A percentile compares a stretch with the other conserved stretches of the same genome.
phyloP scores from a whole-genome alignment of 1,140 invertebrate genomes.

The Pygmarrhopalites habei region DNA sequence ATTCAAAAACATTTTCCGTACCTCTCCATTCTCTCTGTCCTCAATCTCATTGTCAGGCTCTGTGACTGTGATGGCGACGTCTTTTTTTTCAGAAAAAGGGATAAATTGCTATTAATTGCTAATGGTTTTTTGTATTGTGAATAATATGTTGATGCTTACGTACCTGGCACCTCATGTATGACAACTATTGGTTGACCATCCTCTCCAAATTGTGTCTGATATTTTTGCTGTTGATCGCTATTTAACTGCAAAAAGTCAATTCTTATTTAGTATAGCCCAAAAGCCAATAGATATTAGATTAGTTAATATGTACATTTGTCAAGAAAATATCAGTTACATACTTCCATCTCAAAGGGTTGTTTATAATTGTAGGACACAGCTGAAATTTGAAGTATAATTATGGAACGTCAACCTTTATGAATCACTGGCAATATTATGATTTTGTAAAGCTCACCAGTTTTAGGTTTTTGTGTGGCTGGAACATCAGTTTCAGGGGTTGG shows the following conservation, averaged over 20 bases:
- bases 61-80: slow-evolving; percentile 32
- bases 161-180: slow-evolving; percentile 35
- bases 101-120: neutral
- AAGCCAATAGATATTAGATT: too few relatives aligned
- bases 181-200: slow-evolving; percentile 30
- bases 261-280: too few relatives aligned
- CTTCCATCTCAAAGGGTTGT: slow-evolving; percentile 53
- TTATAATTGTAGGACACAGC: slow-evolving; percentile 6
- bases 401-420: too few relatives aligned
- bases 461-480: slow-evolving; percentile 12
- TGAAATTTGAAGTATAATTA: neutral
- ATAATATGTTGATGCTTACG: neutral
- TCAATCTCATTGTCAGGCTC: slow-evolving; percentile 29
- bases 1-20: neutral
- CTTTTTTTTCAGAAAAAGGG: slow-evolving; percentile 6
- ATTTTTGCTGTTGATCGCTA: slow-evolving; percentile 62
- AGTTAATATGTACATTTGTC: too few relatives aligned
- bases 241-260: slow-evolving; percentile 66
- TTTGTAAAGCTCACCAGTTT: slow-evolving; percentile 8
- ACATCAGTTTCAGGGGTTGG: slow-evolving; percentile 49
- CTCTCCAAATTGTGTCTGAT: slow-evolving; percentile 60
- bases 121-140: too few relatives aligned
- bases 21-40: slow-evolving; percentile 10
- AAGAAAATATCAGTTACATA: too few relatives aligned
- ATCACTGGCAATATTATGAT: neutral